These are phyloP conservation scores for Chelon labrosus DNA, from an alignment of 2,797 vertebrate genomes.

Conservation along the genomic window DNA sequence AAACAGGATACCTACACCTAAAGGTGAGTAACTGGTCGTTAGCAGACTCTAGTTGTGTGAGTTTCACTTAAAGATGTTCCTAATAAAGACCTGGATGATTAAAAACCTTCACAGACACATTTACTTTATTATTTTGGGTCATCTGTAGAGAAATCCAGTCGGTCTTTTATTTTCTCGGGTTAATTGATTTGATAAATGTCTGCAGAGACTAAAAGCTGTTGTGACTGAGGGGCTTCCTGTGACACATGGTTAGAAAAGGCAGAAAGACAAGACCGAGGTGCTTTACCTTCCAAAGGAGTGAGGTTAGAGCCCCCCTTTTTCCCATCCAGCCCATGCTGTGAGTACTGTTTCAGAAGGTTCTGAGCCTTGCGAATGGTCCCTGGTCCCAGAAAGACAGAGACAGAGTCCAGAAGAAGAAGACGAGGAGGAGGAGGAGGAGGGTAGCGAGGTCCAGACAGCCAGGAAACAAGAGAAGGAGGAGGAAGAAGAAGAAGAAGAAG, in stretches of 20 bases:
- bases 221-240: slow-evolving; percentile 36
- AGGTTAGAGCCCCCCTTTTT: slow-evolving; percentile 99
- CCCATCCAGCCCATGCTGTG: slow-evolving; percentile 99
- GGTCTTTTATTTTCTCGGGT: too few relatives aligned
- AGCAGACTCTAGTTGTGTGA: too few relatives aligned
- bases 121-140: too few relatives aligned
- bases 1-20: too few relatives aligned
- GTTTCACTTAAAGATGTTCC: too few relatives aligned
- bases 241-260: slow-evolving; percentile 6
- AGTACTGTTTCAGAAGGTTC: slow-evolving; percentile 99
- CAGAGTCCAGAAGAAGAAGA: slow-evolving; percentile 58
- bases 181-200: too few relatives aligned
- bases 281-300: slow-evolving; percentile 99
- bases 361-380: slow-evolving; percentile 99
- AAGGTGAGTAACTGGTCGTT: too few relatives aligned
- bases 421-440: slow-evolving; percentile 25
- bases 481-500: slow-evolving; percentile 38
- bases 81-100: too few relatives aligned
- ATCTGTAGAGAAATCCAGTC: too few relatives aligned
- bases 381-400: slow-evolving; percentile 88
- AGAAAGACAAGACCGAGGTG: slow-evolving; percentile 54
- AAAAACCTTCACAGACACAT: too few relatives aligned
- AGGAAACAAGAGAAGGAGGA: slow-evolving; percentile 39
- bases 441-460: slow-evolving; percentile 66
- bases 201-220: slow-evolving; percentile 48